Evolutionary conservation across 2,888 invertebrate genomes (phyloP), one percentile per base, ranked within the genome.

Genomic region (Ceriagrion tenellum): DNA sequence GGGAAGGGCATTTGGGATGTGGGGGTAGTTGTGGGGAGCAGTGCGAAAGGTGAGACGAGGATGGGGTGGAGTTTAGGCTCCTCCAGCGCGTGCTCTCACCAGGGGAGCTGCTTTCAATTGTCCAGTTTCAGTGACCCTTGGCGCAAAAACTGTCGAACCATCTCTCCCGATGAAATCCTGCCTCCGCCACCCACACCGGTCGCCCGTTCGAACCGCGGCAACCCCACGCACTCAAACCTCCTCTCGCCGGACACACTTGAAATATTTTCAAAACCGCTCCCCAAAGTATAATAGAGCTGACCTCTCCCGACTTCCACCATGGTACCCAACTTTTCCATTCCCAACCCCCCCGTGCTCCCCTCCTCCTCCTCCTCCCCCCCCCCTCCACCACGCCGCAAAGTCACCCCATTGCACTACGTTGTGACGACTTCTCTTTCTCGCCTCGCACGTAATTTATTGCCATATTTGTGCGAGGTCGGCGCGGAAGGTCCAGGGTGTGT

Each of bases 81-180:
- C 93, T 69, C 69, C 93, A 40, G 93, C 93, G 93, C 69, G 93
- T 93, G 93, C 93, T 93, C 47, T 23, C 47, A 40, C 93, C 40
- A 26, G 47, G 47, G 69, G 69, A 93, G 26, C 81, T 35, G 35
- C 93, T 47, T 35, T 26, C 93, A 93, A 93, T 93, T 69, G 93
- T 69, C 69, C 93, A 30, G 47, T 69, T 63, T 55, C 93, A 74
- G 63, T 93, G 93, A 93, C 69, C 93, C 69, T 69, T 93, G 63
- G 47, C 93, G 93, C 93, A 93, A 74, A 93, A 93, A 93, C 93
- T 93, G 93, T 93, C 93, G 69, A 47, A 69, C 69, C 81, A 30
- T 93, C 69, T 40, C 91, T 8, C 69, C 69, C 40, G 35, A 81
- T 81, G 81, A 47, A 47, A 63, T 47, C 69, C 69, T 74, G 74